Conservation (phyloP, 2,797 vertebrate genomes). For the Babyrousa celebensis region DNA sequence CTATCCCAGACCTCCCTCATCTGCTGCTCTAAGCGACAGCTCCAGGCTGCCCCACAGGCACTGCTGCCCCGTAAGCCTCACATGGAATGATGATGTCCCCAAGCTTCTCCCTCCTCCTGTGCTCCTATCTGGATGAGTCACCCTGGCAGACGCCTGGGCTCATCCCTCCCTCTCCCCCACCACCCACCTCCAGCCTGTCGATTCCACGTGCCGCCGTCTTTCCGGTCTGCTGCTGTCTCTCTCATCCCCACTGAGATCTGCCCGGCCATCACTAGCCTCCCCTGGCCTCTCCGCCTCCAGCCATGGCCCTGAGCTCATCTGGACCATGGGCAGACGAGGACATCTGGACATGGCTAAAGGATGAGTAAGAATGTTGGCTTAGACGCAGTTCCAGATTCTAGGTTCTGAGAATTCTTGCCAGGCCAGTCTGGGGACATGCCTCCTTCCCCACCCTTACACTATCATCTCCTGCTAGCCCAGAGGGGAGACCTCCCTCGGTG, state of each 20-base stretch:
- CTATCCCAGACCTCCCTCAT: neutral
- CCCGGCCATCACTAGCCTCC: too few relatives aligned
- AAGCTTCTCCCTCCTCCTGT: neutral
- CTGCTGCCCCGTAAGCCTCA: neutral
- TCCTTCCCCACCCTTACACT: too few relatives aligned
- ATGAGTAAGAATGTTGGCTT: neutral
- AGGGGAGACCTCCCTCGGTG: neutral
- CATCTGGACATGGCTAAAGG: neutral
- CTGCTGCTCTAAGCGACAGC: neutral
- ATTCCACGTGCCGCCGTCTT: rapidly evolving
- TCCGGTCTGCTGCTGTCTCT: neutral
- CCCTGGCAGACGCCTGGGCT: neutral
- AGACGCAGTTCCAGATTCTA: neutral
- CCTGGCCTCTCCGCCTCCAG: neutral
- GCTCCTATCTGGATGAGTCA: neutral
- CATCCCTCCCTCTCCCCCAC: neutral
- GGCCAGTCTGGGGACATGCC: neutral
- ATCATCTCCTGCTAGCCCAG: neutral
- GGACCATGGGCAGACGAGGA: neutral
- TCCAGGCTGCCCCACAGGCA: neutral
- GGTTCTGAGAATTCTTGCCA: neutral
- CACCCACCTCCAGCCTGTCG: neutral
- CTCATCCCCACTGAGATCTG: neutral
- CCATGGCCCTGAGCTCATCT: neutral
- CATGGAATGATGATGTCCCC: neutral